Conservation (phyloP, 2,113 vertebrate species). For the Panurus biarmicus region DNA sequence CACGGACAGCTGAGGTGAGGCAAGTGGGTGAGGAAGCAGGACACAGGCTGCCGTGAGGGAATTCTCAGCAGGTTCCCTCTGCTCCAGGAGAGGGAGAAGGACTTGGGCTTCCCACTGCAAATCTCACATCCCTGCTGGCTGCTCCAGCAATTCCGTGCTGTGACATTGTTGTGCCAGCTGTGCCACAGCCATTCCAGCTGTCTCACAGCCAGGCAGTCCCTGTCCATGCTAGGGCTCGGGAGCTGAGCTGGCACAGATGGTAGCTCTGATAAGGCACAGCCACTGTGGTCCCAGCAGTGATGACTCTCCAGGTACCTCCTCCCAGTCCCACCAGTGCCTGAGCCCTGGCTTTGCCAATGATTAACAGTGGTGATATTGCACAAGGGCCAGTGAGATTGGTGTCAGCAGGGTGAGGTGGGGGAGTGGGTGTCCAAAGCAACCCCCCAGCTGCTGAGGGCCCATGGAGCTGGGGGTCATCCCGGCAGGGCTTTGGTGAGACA, state of each 20-base stretch:
- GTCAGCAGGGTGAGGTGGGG: background rate
- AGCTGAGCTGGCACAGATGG: background rate
- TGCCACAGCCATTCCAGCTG: background rate
- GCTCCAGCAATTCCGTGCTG: background rate
- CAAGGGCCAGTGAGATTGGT: background rate
- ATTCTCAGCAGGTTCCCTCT: background rate
- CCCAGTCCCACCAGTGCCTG: background rate
- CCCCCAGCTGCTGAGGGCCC: background rate
- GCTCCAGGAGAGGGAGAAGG: background rate
- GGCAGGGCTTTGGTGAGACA: background rate
- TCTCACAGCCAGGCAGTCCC: background rate
- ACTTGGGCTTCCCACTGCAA: background rate
- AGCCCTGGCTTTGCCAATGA: background rate
- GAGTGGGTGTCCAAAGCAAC: background rate
- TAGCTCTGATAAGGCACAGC: background rate
- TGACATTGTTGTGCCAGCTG: background rate
- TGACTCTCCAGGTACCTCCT: background rate
- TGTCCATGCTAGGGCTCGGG: background rate
- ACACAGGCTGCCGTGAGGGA: background rate
- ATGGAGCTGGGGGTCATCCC: background rate
- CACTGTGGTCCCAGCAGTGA: fast-evolving
- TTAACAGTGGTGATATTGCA: background rate
- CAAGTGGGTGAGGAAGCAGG: fast-evolving
- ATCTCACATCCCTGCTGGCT: background rate
- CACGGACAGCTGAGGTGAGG: background rate